These are phyloP conservation scores for Standfussiana lucernea DNA, from an alignment of 2,888 invertebrate genomes.

Conservation along the genomic window DNA sequence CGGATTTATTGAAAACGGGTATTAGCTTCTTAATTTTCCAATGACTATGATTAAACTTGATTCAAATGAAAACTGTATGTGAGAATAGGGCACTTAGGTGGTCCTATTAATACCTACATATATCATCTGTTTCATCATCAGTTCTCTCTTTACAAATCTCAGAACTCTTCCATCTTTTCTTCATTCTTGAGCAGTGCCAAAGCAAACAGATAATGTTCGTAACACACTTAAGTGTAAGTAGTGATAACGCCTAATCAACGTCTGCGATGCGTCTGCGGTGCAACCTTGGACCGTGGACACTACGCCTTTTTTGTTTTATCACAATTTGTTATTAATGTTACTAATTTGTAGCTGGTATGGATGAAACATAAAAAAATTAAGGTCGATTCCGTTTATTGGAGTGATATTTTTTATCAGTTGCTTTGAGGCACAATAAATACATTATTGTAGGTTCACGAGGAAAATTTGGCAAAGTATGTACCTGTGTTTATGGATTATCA, in stretches of 20 bases:
- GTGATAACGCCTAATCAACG: conserved; percentile 71
- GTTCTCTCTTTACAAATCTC: background rate
- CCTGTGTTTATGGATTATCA: background rate
- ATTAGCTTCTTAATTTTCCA: no score
- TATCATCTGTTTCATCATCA: background rate
- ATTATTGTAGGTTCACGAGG: conserved; percentile 6
- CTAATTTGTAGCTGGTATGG: conserved; percentile 4
- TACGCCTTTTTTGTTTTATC: conserved; percentile 65
- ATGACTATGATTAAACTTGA: background rate
- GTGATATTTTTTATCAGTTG: conserved; percentile 19
- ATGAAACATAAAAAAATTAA: conserved; percentile 23
- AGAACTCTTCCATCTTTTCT: background rate
- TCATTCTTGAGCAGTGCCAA: conserved; percentile 19
- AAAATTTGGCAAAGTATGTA: background rate
- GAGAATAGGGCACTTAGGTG: background rate
- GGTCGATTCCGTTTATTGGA: conserved; percentile 13
- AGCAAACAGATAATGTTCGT: conserved; percentile 35
- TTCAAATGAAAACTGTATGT: background rate
- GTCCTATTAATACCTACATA: background rate
- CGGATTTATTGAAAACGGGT: no score
- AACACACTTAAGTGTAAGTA: conserved; percentile 44
- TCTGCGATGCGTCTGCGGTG: conserved; percentile 76
- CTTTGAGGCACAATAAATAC: background rate
- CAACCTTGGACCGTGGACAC: conserved; percentile 74
- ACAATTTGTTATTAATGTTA: conserved; percentile 37